A percentile compares a stretch with the other conserved stretches of the same genome.
Evolutionary conservation across 2,797 vertebrate species (phyloP).

Genomic region (Myotis daubentonii): DNA sequence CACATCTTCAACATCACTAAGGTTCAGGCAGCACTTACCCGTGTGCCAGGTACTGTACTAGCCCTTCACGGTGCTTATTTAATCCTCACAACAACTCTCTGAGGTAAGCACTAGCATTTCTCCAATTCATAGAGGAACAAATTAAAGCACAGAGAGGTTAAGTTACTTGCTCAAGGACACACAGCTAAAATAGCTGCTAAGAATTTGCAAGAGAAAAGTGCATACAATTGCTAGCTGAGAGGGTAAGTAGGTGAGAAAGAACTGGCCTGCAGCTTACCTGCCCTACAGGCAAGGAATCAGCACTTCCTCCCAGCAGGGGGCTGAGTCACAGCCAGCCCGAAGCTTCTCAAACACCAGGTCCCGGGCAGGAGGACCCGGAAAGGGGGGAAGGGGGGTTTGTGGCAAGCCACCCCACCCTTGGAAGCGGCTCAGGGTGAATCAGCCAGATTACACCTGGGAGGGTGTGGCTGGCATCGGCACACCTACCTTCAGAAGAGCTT

Average conservation of each 20-base stretch:
- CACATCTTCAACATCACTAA: background rate
- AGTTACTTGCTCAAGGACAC: background rate
- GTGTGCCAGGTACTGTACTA: background rate
- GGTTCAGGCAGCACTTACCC: accelerated
- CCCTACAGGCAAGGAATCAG: accelerated
- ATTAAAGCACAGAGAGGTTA: background rate
- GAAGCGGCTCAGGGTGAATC: conserved; percentile 61
- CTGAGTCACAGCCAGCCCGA: background rate
- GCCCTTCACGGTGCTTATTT: background rate
- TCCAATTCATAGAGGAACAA: background rate
- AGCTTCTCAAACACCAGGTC: background rate
- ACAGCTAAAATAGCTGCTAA: background rate
- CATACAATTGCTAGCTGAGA: accelerated
- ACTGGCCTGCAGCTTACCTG: too few species aligned
- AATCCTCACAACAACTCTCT: background rate
- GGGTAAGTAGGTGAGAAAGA: background rate
- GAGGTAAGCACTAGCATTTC: background rate
- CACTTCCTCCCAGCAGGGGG: background rate
- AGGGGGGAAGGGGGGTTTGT: too few species aligned
- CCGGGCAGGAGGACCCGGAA: too few species aligned
- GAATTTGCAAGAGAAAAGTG: background rate
- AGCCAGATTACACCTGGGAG: background rate
- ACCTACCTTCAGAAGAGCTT: background rate
- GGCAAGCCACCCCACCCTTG: background rate
- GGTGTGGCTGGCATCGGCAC: background rate